phyloP scores from a whole-genome alignment of 2,113 vertebrate genomes.

The Pholis gunnellus region DNA sequence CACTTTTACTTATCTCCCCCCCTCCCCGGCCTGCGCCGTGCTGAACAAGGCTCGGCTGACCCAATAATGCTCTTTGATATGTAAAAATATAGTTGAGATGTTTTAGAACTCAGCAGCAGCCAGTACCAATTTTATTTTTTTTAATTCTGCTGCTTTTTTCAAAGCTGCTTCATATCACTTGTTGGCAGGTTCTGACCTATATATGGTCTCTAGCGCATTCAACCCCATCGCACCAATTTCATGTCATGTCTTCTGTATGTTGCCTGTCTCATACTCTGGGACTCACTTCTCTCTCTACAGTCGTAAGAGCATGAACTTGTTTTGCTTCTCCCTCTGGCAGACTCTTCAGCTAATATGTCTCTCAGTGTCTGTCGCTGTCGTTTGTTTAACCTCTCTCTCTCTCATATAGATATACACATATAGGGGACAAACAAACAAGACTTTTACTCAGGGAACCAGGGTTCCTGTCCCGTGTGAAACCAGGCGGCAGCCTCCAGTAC shows the following conservation, averaged over 20 bases:
- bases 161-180: conserved; percentile 28
- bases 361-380: no score
- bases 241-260: neutral
- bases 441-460: no score
- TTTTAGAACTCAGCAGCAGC: conserved; percentile 50
- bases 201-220: neutral
- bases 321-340: neutral
- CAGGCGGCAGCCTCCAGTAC: no score
- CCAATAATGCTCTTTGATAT: conserved; percentile 34
- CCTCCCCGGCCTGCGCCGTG: neutral
- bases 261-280: neutral
- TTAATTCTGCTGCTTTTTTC: conserved; percentile 23
- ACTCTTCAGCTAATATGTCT: no score
- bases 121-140: neutral
- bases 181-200: neutral
- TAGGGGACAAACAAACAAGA: no score
- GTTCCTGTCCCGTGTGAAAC: no score
- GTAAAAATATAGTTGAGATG: conserved; percentile 24
- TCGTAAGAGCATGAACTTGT: neutral
- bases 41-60: conserved; percentile 17
- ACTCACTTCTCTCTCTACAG: neutral
- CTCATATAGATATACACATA: no score
- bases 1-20: neutral
- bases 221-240: neutral
- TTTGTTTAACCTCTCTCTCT: neutral